These are phyloP conservation scores for Caranx melampygus DNA, from an alignment of 2,113 vertebrate genomes.

Conservation along the genomic window DNA sequence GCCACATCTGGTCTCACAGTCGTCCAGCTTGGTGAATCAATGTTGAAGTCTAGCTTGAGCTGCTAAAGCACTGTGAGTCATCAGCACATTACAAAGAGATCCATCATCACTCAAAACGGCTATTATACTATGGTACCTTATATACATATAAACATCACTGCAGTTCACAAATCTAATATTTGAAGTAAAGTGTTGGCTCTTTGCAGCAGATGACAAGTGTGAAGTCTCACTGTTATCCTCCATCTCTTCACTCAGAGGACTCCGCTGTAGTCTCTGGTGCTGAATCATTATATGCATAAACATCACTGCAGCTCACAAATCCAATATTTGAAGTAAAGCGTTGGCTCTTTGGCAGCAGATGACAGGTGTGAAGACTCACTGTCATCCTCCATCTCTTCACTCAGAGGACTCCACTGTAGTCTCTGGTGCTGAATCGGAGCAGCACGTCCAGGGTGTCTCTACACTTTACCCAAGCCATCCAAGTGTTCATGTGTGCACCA, in stretches of 20 bases:
- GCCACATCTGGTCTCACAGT: neutral
- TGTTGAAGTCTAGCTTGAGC: neutral
- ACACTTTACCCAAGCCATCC: neutral
- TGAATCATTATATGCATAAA: neutral
- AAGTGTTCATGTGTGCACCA: slow-evolving; percentile 25
- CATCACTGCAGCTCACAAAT: neutral
- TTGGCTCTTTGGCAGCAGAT: neutral
- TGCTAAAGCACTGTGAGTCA: slow-evolving; percentile 1
- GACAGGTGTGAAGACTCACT: neutral
- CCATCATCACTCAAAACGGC: neutral
- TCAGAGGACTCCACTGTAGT: neutral
- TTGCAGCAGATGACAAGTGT: neutral
- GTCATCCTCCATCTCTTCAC: slow-evolving; percentile 1
- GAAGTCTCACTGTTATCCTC: neutral
- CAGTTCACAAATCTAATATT: neutral
- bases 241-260: neutral
- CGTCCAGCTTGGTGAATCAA: neutral
- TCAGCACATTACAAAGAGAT: neutral
- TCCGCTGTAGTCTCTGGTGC: slow-evolving; percentile 25
- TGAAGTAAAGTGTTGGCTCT: slow-evolving; percentile 35
- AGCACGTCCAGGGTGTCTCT: neutral
- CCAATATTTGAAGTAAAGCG: slow-evolving; percentile 30
- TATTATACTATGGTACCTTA: neutral
- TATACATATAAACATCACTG: neutral
- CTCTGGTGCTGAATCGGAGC: slow-evolving; percentile 28